Conservation (phyloP, 2,797 vertebrate genomes). For the Rhinogobio ventralis region DNA sequence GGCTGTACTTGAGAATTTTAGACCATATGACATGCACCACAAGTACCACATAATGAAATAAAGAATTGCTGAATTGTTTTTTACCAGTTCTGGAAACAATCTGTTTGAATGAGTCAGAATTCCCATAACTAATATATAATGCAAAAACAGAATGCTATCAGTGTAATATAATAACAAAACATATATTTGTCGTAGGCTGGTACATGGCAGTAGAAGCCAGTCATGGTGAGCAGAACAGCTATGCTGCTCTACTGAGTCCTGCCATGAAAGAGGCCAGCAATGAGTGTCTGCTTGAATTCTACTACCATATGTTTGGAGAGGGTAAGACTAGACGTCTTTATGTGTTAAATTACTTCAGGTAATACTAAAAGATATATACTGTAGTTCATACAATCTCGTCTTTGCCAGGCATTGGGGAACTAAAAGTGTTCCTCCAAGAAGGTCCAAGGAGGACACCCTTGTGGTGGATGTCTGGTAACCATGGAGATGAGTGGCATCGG, state of each 20-base stretch:
- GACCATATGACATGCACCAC: background rate
- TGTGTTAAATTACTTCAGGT: background rate
- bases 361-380: background rate
- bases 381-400: background rate
- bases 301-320: conserved; percentile 76
- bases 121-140: background rate
- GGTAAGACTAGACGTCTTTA: conserved; percentile 65
- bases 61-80: background rate
- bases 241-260: conserved; percentile 73
- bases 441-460: conserved; percentile 67
- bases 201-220: conserved; percentile 73
- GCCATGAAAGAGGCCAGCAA: conserved; percentile 71
- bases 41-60: background rate
- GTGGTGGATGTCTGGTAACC: conserved; percentile 73
- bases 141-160: background rate
- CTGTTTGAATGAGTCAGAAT: background rate
- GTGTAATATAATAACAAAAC: background rate
- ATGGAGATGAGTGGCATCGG: conserved; percentile 68
- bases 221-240: conserved; percentile 65
- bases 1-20: background rate
- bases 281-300: conserved; percentile 75
- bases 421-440: conserved; percentile 70
- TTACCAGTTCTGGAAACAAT: background rate
- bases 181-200: conserved; percentile 70
- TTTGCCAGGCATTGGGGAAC: conserved; percentile 65